Evolutionary conservation across 2,797 vertebrate genomes (phyloP), one percentile per base, ranked within the genome.

Genomic region (Aulostomus chinensis): DNA sequence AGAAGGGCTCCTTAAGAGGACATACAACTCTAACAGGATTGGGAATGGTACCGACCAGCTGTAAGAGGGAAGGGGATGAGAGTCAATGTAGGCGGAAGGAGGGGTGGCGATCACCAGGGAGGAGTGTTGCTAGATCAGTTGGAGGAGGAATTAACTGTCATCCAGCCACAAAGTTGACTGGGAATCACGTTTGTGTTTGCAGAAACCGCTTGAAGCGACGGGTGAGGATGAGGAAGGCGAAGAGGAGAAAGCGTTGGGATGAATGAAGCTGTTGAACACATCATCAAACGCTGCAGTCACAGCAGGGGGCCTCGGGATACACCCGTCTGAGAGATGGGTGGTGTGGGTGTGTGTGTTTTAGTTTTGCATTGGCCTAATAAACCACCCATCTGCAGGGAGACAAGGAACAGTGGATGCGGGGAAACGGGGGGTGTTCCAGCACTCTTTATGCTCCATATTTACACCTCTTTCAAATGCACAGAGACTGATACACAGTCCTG

Each of bases 11-110:
- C 66, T 70, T 49, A 40, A 45, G 46, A 71, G 48, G 73, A 85
- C 76, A 80, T 46, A 80, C 73, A 74, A 57, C 77, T 64, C 34
- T 86, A 87, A 87, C 81, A 83, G 85, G 86, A 88, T 87, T 88
- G 78, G 83, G 83, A 85, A 86, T 83, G 84, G 81, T 86, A 65
- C 37, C 17, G 45, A 76, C 58, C 83, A 73, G 78, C 80, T 86
- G 81, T 68, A 74, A 51, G 78, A 68, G 54, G 73, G 68, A 68
- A 36, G 52, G 60, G 76, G 70, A 81, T 77, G 78, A 78, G 75
- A 72, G 75, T 81, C 61, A 74, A 68, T 69, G 60, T 69, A 50
- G 33, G 76, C 58, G 58, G 45, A 68, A 70, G 71, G 77, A 75
- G 68, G 68, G 56, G 72, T 7, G 56, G 30, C 22, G 9, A 43